Percentiles rank a stretch among this genome's conserved stretches.
These are phyloP conservation scores for Thereva nobilitata DNA, from an alignment of 2,888 invertebrate genomes.

Conservation along the genomic window DNA sequence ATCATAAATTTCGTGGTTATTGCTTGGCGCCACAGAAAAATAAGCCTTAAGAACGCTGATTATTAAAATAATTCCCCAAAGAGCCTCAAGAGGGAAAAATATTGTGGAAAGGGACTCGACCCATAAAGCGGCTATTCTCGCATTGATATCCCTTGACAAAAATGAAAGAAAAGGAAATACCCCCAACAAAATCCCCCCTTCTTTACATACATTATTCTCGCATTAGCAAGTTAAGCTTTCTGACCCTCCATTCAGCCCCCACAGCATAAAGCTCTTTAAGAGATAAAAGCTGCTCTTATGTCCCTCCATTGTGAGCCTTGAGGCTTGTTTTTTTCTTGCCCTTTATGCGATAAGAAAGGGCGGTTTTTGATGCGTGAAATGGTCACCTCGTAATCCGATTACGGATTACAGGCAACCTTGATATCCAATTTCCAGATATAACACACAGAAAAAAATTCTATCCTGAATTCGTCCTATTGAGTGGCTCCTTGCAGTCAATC, in stretches of 20 bases:
- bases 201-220: slow-evolving; percentile 24
- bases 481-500: slow-evolving; percentile 25
- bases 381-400: slow-evolving; percentile 55
- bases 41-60: too few relatives aligned
- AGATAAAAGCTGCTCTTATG: slow-evolving; percentile 27
- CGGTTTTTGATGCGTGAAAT: slow-evolving; percentile 52
- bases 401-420: slow-evolving; percentile 44
- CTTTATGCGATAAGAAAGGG: slow-evolving; percentile 36
- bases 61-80: too few relatives aligned
- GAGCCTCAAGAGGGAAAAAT: too few relatives aligned
- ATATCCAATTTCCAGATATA: slow-evolving; percentile 33
- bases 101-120: too few relatives aligned
- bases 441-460: neutral
- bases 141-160: too few relatives aligned
- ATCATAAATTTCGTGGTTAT: too few relatives aligned
- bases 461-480: slow-evolving; percentile 29
- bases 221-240: slow-evolving; percentile 29
- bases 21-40: too few relatives aligned
- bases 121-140: too few relatives aligned
- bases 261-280: slow-evolving; percentile 20
- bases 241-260: slow-evolving; percentile 23
- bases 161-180: too few relatives aligned
- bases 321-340: slow-evolving; percentile 16
- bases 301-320: slow-evolving; percentile 1
- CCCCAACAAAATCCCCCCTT: slow-evolving; percentile 1